Conservation (phyloP, 2,797 vertebrate genomes). For the Rhinophrynus dorsalis region DNA sequence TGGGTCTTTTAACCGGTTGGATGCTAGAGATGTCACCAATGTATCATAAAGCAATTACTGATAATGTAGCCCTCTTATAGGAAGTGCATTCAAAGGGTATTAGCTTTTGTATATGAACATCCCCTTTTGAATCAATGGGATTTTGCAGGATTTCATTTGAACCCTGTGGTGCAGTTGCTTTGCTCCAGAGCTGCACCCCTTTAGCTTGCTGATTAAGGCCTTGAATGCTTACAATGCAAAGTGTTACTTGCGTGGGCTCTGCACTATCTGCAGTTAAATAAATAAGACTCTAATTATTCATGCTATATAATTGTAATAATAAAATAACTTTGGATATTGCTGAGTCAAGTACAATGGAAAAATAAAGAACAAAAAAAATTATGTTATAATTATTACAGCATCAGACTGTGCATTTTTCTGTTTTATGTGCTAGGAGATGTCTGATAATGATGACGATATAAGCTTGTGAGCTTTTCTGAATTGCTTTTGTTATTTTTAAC, state of each 20-base stretch:
- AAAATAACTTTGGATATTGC: constrained; percentile 9
- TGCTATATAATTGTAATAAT: constrained; percentile 1
- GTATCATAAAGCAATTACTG: too few species aligned
- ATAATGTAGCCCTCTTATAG: too few species aligned
- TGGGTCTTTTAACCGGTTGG: too few species aligned
- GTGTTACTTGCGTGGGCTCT: constrained; percentile 4
- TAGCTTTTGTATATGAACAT: too few species aligned
- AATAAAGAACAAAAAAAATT: constrained; percentile 4
- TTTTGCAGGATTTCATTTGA: too few species aligned
- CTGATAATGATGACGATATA: neutral
- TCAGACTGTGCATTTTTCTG: neutral
- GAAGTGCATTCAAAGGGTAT: too few species aligned
- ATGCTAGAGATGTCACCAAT: too few species aligned
- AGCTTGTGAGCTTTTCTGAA: neutral
- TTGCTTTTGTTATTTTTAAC: neutral
- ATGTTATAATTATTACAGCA: neutral
- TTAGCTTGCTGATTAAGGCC: too few species aligned
- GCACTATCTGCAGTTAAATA: constrained; percentile 13
- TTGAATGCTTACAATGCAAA: constrained; percentile 21
- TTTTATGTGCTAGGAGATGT: neutral
- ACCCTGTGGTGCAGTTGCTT: too few species aligned
- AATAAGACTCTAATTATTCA: constrained; percentile 24
- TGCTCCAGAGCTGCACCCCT: too few species aligned
- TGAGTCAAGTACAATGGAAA: neutral
- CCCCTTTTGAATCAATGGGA: too few species aligned